Evolutionary conservation across 2,113 vertebrate genomes (phyloP), one percentile per base, ranked within the genome.

Genomic region (Aldabrachelys gigantea): DNA sequence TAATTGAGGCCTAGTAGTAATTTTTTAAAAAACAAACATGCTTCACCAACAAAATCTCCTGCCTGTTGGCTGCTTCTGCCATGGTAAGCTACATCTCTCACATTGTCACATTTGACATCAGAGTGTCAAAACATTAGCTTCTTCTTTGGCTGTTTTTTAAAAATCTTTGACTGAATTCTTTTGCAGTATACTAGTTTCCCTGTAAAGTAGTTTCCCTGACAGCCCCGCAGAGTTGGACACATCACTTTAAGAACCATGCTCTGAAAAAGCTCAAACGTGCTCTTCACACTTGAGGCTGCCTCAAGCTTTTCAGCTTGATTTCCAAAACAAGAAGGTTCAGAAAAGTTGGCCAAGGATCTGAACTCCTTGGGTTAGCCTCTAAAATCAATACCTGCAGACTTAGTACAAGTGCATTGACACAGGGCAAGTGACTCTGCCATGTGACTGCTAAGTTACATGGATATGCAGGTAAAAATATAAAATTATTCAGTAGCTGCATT

Each of bases 401-500:
- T 87, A 1, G 0, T 25, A 41, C 0, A 2, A 52, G 57, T 76
- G 44, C 41, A 4, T 80, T 82, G 84, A 1, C 5, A 49, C 13
- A 82, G 82, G 84, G 14, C 3, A 22, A 27, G 79, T 49, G 57
- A 47, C 21, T 87, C 84, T 10, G 0, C 13, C 50, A 25, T 1
- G 1, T 44, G 50, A 44, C 84, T 52, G n/a, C 6, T 35, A 69
- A 69, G 31, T 35, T 35, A 69, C 0, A 7, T 21, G 0, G 0
- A 7, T 31, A 4, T 8, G 17, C 4, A 0, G 29, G 16, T 19
- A n/a, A 29, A 62, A 82, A 90, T 1, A 14, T 14, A 80, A 75
- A 75, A 1, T 0, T 5, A 0, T 0, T 2, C n/a, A 4, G 0
- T 19, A 65, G 29, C 3, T 0, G 1, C 2, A 75, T n/a, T 0